Percentiles rank a stretch among this genome's conserved stretches.
Evolutionary conservation across 2,797 vertebrate species (phyloP).

Genomic region (Basileuterus tristriatus): DNA sequence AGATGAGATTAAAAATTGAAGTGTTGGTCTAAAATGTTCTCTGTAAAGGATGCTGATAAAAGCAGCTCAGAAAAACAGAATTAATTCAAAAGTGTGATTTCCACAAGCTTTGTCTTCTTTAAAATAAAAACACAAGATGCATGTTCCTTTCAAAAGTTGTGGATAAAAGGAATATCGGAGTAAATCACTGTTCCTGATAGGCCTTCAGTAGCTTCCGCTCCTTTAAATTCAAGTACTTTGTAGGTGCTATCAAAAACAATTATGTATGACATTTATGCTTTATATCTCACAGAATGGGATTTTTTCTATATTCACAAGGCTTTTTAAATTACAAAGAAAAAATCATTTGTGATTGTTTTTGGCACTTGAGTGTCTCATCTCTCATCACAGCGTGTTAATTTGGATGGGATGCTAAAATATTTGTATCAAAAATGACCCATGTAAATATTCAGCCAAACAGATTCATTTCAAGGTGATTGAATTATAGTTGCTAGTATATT

Average conservation of each 20-base stretch:
- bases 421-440: conserved; percentile 6
- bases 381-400: neutral
- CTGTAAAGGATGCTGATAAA: conserved; percentile 36
- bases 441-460: neutral
- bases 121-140: neutral
- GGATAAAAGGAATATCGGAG: neutral
- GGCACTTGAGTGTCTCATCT: neutral
- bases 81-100: conserved; percentile 30
- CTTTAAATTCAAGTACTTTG: conserved; percentile 20
- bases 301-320: neutral
- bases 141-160: neutral
- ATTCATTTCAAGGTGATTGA: neutral
- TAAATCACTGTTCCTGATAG: neutral
- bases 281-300: neutral
- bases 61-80: conserved; percentile 32
- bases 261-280: conserved; percentile 17
- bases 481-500: neutral
- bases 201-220: neutral
- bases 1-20: conserved; percentile 66
- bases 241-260: conserved; percentile 28
- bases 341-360: neutral
- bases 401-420: neutral
- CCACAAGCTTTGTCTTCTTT: neutral
- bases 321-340: conserved; percentile 30
- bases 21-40: conserved; percentile 4